phyloP scores from a whole-genome alignment of 2,888 invertebrate genomes.

The Polyommatus iphigenia region DNA sequence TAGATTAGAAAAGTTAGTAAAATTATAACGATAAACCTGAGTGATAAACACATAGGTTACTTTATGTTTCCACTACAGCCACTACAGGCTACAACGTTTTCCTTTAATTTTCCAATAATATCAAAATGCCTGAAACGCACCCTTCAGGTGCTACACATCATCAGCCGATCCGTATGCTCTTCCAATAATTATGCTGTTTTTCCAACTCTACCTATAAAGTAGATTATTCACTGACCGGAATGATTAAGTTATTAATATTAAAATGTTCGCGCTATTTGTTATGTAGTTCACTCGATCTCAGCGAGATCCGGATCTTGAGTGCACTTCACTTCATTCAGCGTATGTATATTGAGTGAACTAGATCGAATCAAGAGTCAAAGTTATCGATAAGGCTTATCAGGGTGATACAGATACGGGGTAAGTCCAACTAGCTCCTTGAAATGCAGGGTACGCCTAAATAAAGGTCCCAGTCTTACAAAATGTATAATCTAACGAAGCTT shows the following conservation, averaged over 20 bases:
- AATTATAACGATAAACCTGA: too few species aligned
- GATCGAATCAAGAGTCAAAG: neutral
- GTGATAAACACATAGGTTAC: too few species aligned
- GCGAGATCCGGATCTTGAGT: constrained; percentile 33
- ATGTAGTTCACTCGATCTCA: constrained; percentile 4
- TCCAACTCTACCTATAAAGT: neutral
- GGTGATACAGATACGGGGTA: neutral
- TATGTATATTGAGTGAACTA: neutral
- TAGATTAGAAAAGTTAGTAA: too few species aligned
- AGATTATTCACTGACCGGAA: neutral
- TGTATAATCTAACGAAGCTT: too few species aligned
- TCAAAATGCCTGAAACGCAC: too few species aligned
- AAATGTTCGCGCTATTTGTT: constrained; percentile 16
- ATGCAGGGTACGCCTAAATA: too few species aligned
- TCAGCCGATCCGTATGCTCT: too few species aligned
- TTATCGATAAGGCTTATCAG: neutral
- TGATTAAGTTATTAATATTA: constrained; percentile 20
- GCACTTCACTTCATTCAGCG: neutral
- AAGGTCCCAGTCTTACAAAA: too few species aligned
- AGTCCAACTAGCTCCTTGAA: neutral
- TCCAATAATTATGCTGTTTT: neutral
- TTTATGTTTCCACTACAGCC: too few species aligned
- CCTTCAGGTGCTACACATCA: too few species aligned
- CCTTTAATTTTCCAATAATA: too few species aligned
- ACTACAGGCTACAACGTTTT: too few species aligned